Conservation (phyloP, 2,113 vertebrate genomes). For the Galbula dea region DNA sequence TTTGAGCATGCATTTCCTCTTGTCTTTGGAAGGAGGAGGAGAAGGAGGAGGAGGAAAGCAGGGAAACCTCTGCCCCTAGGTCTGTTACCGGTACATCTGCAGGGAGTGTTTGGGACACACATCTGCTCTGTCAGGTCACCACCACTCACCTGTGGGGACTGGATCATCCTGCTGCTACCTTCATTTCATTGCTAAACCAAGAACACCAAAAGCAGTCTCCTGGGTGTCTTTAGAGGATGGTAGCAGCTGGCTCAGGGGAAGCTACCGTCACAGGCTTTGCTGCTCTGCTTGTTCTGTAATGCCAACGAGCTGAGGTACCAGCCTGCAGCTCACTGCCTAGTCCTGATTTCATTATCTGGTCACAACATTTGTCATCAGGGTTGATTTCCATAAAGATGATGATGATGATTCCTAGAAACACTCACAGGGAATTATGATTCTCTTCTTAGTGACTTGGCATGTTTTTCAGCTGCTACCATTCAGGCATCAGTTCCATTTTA, state of each 20-base stretch:
- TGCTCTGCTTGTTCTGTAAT: accelerated
- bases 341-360: neutral
- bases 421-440: neutral
- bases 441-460: neutral
- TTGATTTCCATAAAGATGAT: accelerated
- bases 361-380: neutral
- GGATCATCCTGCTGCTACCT: neutral
- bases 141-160: accelerated
- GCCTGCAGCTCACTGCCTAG: accelerated
- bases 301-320: neutral
- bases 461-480: neutral
- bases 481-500: accelerated
- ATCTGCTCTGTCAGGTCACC: accelerated
- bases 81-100: accelerated
- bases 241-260: neutral
- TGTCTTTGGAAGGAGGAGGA: neutral
- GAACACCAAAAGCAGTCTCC: accelerated
- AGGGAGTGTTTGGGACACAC: accelerated
- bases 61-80: neutral
- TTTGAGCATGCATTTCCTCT: neutral
- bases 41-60: neutral
- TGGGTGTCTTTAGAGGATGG: accelerated
- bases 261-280: neutral
- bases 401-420: neutral
- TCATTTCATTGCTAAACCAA: neutral